These are phyloP conservation scores for Patella caerulea DNA, from an alignment of 2,888 invertebrate species.

Conservation along the genomic window DNA sequence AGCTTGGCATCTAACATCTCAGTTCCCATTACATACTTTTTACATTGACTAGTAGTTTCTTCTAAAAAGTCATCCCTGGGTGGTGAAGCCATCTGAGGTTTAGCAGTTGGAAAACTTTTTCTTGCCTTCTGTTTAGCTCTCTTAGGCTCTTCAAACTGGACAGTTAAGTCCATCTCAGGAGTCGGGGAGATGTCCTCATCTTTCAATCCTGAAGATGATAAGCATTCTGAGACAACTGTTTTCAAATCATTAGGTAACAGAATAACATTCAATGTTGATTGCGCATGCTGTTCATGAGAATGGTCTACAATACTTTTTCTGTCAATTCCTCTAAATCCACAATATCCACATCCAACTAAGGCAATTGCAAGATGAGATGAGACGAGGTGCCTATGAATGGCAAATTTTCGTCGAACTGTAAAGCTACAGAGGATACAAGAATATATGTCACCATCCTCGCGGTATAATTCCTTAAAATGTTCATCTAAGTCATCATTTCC, in stretches of 20 bases:
- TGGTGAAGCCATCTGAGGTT: not conserved
- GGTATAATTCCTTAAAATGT: conserved; percentile 37
- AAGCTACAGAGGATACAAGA: conserved; percentile 37
- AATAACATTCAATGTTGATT: conserved; percentile 26
- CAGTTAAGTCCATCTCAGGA: not conserved
- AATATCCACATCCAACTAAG: conserved; percentile 38
- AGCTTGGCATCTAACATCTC: conserved; percentile 45
- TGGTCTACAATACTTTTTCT: conserved; percentile 43
- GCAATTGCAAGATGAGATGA: conserved; percentile 32
- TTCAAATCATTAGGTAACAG: not conserved
- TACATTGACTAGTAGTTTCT: not conserved
- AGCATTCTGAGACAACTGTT: not conserved
- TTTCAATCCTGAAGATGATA: not conserved
- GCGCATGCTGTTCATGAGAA: conserved; percentile 39
- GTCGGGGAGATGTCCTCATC: not conserved
- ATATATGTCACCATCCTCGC: conserved; percentile 25
- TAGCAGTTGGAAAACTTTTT: not conserved
- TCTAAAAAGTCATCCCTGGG: not conserved
- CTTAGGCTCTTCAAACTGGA: not conserved
- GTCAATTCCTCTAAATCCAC: conserved; percentile 41
- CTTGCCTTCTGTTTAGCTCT: not conserved
- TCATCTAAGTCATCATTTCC: conserved; percentile 40
- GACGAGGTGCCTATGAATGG: conserved; percentile 41
- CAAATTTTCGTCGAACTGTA: conserved; percentile 42
- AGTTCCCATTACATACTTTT: conserved; percentile 43